A percentile compares a stretch with the other conserved stretches of the same genome.
These are phyloP conservation scores for Phorcus lineatus DNA, from an alignment of 2,888 invertebrate species.

Conservation along the genomic window DNA sequence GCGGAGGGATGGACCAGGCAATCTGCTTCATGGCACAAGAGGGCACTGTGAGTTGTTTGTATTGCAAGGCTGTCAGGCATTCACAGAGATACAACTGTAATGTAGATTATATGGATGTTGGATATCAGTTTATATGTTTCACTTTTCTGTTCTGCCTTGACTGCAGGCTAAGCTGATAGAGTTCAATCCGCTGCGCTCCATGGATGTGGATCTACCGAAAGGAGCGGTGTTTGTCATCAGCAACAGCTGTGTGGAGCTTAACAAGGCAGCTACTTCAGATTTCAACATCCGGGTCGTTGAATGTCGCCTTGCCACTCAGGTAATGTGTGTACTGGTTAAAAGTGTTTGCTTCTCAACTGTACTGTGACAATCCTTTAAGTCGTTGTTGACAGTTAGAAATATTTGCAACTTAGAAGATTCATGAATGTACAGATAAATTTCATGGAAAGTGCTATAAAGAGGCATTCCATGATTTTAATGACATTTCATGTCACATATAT, in stretches of 20 bases:
- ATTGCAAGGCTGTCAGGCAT: background rate
- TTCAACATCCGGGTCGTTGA: slow-evolving; percentile 96
- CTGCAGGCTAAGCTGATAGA: slow-evolving; percentile 88
- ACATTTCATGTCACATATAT: too few relatives aligned
- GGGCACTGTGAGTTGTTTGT: slow-evolving; percentile 70
- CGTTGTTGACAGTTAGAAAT: too few relatives aligned
- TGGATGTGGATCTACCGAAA: slow-evolving; percentile 83
- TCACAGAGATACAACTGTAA: too few relatives aligned
- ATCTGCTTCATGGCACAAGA: slow-evolving; percentile 90
- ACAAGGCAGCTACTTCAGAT: slow-evolving; percentile 93
- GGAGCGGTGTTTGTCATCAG: slow-evolving; percentile 94
- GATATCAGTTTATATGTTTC: too few relatives aligned
- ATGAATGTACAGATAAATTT: too few relatives aligned
- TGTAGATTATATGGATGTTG: too few relatives aligned
- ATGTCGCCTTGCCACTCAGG: slow-evolving; percentile 92
- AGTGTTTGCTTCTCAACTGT: too few relatives aligned
- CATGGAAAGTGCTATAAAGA: too few relatives aligned
- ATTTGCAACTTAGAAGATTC: too few relatives aligned
- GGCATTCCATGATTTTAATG: too few relatives aligned
- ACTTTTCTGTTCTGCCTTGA: too few relatives aligned
- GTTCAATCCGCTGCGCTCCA: slow-evolving; percentile 84
- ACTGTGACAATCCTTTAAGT: too few relatives aligned
- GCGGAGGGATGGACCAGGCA: slow-evolving; percentile 99
- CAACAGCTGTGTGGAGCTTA: slow-evolving; percentile 87
- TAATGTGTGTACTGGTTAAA: slow-evolving; percentile 67